Evolutionary conservation across 2,113 vertebrate species (phyloP).

Genomic region (Peromyscus polionotus): DNA sequence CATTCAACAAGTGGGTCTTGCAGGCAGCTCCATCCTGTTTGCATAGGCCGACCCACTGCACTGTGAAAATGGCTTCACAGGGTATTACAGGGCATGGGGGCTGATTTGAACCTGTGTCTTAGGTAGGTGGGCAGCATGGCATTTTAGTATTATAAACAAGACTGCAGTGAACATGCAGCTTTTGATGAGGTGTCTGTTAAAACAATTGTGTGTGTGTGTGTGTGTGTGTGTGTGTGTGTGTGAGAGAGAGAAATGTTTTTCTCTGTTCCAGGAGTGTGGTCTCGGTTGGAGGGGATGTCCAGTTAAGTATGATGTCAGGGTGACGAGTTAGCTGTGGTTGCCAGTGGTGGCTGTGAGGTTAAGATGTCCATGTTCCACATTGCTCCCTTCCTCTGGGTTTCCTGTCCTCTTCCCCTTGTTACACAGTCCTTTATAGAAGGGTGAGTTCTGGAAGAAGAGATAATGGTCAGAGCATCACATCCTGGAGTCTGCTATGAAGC

Average conservation of each 20-base stretch:
- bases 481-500: too few relatives aligned
- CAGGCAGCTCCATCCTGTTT: fast-evolving
- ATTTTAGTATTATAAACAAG: background rate
- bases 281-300: background rate
- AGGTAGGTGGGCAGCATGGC: fast-evolving
- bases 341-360: fast-evolving
- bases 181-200: background rate
- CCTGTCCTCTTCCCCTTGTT: fast-evolving
- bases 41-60: fast-evolving
- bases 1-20: fast-evolving
- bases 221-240: background rate
- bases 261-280: fast-evolving
- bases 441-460: fast-evolving
- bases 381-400: fast-evolving
- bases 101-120: background rate
- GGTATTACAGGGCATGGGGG: fast-evolving
- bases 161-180: fast-evolving
- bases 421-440: background rate
- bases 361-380: fast-evolving
- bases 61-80: background rate
- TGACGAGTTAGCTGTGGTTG: fast-evolving
- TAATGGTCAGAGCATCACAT: fast-evolving
- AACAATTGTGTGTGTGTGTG: background rate
- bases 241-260: background rate
- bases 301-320: background rate